These are phyloP conservation scores for Melanotaenia duboulayi DNA, from an alignment of 2,113 vertebrate species.

Conservation along the genomic window DNA sequence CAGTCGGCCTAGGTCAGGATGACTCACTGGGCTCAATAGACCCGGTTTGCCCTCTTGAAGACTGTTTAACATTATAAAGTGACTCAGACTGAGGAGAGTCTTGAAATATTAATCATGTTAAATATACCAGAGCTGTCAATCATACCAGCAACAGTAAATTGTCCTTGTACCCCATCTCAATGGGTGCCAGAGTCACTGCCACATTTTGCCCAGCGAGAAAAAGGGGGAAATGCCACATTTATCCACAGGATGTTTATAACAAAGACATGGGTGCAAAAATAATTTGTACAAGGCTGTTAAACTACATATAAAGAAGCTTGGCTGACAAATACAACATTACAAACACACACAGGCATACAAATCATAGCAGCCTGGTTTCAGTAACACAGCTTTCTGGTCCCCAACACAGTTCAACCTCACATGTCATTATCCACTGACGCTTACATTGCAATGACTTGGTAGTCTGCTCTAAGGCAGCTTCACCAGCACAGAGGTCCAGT, in stretches of 20 bases:
- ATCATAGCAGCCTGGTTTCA: conserved; percentile 45
- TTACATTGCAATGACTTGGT: conserved; percentile 32
- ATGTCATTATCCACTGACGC: conserved; percentile 35
- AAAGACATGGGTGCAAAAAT: conserved; percentile 5
- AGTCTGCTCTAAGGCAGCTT: conserved; percentile 26
- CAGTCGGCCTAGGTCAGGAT: conserved; percentile 44
- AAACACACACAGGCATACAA: conserved; percentile 28
- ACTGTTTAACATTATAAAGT: conserved; percentile 70
- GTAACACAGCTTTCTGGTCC: conserved; percentile 46
- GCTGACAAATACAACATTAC: conserved; percentile 32
- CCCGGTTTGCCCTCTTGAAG: conserved; percentile 30
- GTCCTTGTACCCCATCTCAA: conserved; percentile 20
- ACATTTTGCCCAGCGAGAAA: conserved; percentile 30
- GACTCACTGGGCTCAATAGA: conserved; percentile 59
- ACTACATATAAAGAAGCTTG: conserved; percentile 21
- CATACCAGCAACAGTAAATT: conserved; percentile 27
- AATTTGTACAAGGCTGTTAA: conserved; percentile 1
- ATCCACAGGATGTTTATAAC: conserved; percentile 16
- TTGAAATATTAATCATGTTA: conserved; percentile 77
- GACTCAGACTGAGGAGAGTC: conserved; percentile 48
- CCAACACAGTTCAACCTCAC: conserved; percentile 29
- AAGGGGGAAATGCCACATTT: conserved; percentile 36
- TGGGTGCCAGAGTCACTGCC: conserved; percentile 29
- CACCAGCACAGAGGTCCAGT: conserved; percentile 52
- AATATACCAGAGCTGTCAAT: conserved; percentile 77